A percentile compares a stretch with the other conserved stretches of the same genome.
phyloP scores from a whole-genome alignment of 1,140 invertebrate genomes.

The Eurosta solidaginis region DNA sequence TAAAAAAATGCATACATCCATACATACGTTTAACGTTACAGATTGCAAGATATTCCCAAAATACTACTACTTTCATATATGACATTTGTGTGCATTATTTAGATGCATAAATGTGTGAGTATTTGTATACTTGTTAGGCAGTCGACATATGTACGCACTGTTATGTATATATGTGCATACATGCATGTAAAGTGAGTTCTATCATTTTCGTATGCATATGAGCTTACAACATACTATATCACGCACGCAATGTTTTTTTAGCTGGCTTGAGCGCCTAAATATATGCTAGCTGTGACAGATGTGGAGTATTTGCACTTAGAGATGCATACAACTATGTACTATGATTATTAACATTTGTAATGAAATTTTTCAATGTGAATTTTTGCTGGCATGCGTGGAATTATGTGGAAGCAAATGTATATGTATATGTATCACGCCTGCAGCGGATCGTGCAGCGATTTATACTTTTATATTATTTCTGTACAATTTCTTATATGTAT shows the following conservation, averaged over 20 bases:
- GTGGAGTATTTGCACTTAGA: not conserved
- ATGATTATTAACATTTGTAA: not conserved
- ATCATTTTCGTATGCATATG: too few species aligned
- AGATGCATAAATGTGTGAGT: not conserved
- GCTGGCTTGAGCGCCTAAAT: not conserved
- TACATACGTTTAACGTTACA: not conserved
- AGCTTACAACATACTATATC: too few species aligned
- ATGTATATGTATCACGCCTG: not conserved
- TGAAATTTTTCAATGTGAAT: not conserved
- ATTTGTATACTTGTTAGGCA: not conserved
- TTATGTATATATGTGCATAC: not conserved
- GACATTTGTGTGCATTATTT: not conserved
- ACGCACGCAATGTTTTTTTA: too few species aligned
- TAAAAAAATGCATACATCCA: too few species aligned
- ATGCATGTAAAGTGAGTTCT: not conserved
- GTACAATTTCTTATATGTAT: too few species aligned
- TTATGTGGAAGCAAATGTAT: not conserved
- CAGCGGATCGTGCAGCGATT: too few species aligned
- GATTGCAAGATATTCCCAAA: not conserved
- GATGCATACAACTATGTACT: not conserved
- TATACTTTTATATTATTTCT: too few species aligned
- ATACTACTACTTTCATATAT: not conserved
- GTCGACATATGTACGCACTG: not conserved
- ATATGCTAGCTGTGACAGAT: slow-evolving; percentile 6
- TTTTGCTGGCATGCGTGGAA: too few species aligned